These are phyloP conservation scores for Brachionus plicatilis DNA, from an alignment of 1,140 invertebrate species.

Conservation along the genomic window DNA sequence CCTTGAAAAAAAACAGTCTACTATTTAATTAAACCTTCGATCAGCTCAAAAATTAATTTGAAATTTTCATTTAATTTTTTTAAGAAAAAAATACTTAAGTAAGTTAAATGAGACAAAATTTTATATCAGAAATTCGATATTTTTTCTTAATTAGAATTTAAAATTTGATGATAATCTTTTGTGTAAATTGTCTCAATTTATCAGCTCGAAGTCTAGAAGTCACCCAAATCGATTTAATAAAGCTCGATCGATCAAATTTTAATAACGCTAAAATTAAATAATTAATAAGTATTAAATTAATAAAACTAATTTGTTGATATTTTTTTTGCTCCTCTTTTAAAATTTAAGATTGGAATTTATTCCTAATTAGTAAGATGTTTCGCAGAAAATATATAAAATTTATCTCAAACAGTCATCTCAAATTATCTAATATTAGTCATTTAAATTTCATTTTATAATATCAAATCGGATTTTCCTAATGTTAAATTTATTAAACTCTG, in stretches of 20 bases:
- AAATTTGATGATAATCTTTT: neutral
- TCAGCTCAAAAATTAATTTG: neutral
- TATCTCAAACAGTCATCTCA: too few species aligned
- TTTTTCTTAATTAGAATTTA: neutral
- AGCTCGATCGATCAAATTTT: neutral
- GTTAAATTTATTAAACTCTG: too few species aligned
- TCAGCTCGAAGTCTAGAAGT: neutral
- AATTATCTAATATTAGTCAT: too few species aligned
- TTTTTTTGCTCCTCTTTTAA: too few species aligned
- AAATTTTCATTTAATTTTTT: neutral
- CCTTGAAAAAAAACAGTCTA: too few species aligned
- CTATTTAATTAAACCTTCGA: neutral
- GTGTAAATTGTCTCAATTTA: neutral
- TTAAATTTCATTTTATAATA: too few species aligned
- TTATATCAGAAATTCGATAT: neutral
- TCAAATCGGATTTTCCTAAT: too few species aligned
- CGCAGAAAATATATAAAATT: too few species aligned
- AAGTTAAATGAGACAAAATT: neutral
- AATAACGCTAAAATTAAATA: too few species aligned
- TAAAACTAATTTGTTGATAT: neutral
- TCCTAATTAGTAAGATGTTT: too few species aligned
- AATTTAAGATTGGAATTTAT: too few species aligned
- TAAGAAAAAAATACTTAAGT: neutral
- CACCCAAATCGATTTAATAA: neutral
- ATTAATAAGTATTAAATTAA: neutral